phyloP scores from a whole-genome alignment of 1,140 invertebrate species.

The Drosophila erecta region DNA sequence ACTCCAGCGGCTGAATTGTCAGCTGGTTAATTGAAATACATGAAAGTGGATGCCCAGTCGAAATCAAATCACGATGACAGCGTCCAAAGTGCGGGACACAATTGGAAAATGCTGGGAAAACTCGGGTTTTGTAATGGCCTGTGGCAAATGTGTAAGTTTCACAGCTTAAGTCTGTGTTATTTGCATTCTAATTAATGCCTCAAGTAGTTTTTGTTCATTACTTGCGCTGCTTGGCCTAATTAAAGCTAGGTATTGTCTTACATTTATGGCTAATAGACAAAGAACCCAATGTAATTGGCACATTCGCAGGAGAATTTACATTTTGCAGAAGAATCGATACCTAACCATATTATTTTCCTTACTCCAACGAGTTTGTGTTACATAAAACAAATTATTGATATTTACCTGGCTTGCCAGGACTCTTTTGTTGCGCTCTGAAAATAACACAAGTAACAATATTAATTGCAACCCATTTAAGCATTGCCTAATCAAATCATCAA shows the following conservation, averaged over 20 bases:
- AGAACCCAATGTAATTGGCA: neutral
- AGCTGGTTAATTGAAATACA: conserved; percentile 42
- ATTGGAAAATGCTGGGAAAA: conserved; percentile 27
- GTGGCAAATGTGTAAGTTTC: conserved; percentile 14
- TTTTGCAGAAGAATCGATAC: neutral
- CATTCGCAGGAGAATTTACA: neutral
- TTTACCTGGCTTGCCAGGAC: too few species aligned
- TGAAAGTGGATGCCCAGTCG: neutral
- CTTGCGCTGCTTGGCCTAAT: neutral
- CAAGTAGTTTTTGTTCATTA: conserved; percentile 1
- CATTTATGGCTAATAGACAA: neutral
- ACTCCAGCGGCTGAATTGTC: neutral
- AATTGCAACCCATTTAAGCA: neutral
- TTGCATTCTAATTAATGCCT: conserved; percentile 9
- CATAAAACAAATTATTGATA: too few species aligned
- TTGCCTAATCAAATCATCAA: neutral
- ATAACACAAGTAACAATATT: too few species aligned
- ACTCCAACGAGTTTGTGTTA: too few species aligned
- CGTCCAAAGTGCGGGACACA: conserved; percentile 5
- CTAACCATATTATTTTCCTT: neutral
- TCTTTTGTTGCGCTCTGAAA: too few species aligned
- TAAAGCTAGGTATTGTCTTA: neutral
- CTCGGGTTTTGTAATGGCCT: conserved; percentile 7
- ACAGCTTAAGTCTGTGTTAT: conserved; percentile 4
- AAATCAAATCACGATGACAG: conserved; percentile 14